A percentile compares a stretch with the other conserved stretches of the same genome.
phyloP scores from a whole-genome alignment of 2,888 invertebrate species.

The Polietes domitor region DNA sequence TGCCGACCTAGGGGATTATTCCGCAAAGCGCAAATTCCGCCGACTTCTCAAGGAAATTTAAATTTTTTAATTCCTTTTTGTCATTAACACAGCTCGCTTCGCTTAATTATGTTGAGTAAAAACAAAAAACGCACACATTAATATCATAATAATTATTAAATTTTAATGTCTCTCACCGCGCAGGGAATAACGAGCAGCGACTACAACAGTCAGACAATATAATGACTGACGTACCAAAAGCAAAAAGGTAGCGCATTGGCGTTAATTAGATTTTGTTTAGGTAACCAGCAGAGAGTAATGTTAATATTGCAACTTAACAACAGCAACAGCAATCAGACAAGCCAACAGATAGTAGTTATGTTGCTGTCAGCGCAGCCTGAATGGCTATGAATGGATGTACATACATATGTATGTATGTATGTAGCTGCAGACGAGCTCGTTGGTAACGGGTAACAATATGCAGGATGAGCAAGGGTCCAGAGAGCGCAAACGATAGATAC shows the following conservation, averaged over 20 bases:
- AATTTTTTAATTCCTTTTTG: background rate
- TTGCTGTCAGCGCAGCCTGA: too few species aligned
- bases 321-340: background rate
- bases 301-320: slow-evolving; percentile 8
- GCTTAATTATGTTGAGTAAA: background rate
- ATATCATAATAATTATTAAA: slow-evolving; percentile 10
- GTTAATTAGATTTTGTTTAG: slow-evolving; percentile 42
- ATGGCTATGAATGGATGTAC: too few species aligned
- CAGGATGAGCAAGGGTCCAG: background rate
- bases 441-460: background rate
- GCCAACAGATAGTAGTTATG: background rate
- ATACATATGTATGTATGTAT: too few species aligned
- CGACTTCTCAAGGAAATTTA: background rate
- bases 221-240: too few species aligned
- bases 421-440: background rate
- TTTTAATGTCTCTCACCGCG: background rate
- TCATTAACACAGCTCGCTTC: background rate
- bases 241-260: slow-evolving; percentile 1
- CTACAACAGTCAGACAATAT: background rate
- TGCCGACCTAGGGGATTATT: too few species aligned
- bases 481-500: background rate
- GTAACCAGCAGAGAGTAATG: slow-evolving; percentile 11
- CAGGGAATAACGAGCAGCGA: background rate
- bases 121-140: too few species aligned
- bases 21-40: too few species aligned